phyloP scores from a whole-genome alignment of 1,140 invertebrate genomes.

The Penaeus japonicus region DNA sequence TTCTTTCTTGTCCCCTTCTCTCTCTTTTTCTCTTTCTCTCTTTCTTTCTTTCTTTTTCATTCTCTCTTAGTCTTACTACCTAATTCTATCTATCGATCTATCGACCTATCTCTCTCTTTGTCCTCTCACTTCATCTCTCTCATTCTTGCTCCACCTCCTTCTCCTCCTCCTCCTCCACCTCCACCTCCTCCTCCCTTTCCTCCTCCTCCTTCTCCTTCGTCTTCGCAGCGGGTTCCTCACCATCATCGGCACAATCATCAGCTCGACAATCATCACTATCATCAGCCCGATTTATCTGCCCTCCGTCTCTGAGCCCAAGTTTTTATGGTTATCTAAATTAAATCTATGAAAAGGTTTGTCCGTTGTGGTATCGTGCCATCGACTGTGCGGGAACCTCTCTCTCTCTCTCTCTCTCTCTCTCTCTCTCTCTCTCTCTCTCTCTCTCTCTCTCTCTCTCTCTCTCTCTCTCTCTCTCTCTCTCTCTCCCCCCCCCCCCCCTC shows the following conservation, averaged over 20 bases:
- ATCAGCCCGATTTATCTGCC: conserved; percentile 39
- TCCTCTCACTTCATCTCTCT: background rate
- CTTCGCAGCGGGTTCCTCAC: background rate
- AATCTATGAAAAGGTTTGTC: conserved; percentile 46
- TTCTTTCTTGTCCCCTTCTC: too few relatives aligned
- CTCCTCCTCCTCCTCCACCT: background rate
- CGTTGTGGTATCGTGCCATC: conserved; percentile 25
- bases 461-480: too few relatives aligned
- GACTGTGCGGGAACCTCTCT: background rate
- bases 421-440: background rate
- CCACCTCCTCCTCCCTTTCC: background rate
- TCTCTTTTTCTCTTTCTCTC: too few relatives aligned
- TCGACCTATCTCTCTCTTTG: background rate
- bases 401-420: background rate
- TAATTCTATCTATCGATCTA: too few relatives aligned
- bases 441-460: too few relatives aligned
- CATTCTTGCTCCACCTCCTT: background rate
- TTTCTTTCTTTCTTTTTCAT: too few relatives aligned
- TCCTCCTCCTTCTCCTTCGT: background rate
- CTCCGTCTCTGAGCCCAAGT: conserved; percentile 28
- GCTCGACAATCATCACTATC: conserved; percentile 35
- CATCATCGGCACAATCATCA: conserved; percentile 25
- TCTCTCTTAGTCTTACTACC: too few relatives aligned
- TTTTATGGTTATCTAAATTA: conserved; percentile 47
- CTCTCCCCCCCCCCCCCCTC: too few relatives aligned